Evolutionary conservation across 2,113 vertebrate genomes (phyloP).

Genomic region (Taurulus bubalis): DNA sequence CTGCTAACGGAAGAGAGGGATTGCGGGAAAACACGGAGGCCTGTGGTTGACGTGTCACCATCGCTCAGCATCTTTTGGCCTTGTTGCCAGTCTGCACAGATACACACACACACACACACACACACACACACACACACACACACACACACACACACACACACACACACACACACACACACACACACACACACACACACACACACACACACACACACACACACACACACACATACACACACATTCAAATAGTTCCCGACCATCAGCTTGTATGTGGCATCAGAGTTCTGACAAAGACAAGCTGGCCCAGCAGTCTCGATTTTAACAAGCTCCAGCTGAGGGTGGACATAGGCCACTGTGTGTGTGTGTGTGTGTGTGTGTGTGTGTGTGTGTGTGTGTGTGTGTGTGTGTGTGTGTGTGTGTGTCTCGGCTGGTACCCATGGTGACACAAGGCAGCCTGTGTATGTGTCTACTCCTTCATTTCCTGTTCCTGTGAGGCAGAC

Average conservation of each 20-base stretch:
- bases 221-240: background rate
- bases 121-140: too few relatives aligned
- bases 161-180: too few relatives aligned
- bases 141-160: too few relatives aligned
- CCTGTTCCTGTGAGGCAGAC: slow-evolving; percentile 88
- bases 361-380: slow-evolving; percentile 56
- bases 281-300: slow-evolving; percentile 86
- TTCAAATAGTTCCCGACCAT: slow-evolving; percentile 66
- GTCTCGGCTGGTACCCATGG: slow-evolving; percentile 65
- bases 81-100: slow-evolving; percentile 23
- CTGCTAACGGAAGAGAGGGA: slow-evolving; percentile 64
- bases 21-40: slow-evolving; percentile 70
- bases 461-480: slow-evolving; percentile 91
- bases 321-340: slow-evolving; percentile 96
- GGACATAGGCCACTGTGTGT: slow-evolving; percentile 57
- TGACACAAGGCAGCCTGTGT: slow-evolving; percentile 92
- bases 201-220: too few relatives aligned
- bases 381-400: slow-evolving; percentile 60
- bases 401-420: slow-evolving; percentile 56
- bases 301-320: slow-evolving; percentile 90
- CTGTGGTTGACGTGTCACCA: slow-evolving; percentile 67
- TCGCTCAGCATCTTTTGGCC: slow-evolving; percentile 62
- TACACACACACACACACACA: slow-evolving; percentile 32
- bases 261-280: slow-evolving; percentile 71
- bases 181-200: too few relatives aligned